These are phyloP conservation scores for Uromys caudimaculatus DNA, from an alignment of 2,797 vertebrate species.

Conservation along the genomic window DNA sequence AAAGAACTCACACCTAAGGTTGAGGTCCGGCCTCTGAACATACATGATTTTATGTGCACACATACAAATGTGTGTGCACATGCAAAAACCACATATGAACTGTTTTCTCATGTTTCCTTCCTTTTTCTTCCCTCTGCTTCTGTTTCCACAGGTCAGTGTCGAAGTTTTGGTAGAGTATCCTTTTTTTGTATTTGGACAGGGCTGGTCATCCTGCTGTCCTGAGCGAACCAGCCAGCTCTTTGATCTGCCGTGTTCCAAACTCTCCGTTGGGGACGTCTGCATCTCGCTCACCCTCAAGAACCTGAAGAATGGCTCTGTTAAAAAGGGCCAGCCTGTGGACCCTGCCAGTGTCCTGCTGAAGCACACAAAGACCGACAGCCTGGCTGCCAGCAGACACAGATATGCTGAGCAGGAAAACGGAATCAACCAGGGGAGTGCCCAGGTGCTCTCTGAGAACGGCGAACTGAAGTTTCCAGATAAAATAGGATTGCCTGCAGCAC, in stretches of 20 bases:
- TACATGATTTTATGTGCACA: not conserved
- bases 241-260: conserved; percentile 98
- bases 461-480: conserved; percentile 93
- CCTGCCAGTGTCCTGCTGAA: conserved; percentile 92
- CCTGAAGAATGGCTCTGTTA: conserved; percentile 97
- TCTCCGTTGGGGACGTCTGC: conserved; percentile 98
- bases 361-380: conserved; percentile 90
- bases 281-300: conserved; percentile 99
- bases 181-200: conserved; percentile 99
- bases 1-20: not conserved
- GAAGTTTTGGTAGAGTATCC: conserved; percentile 99
- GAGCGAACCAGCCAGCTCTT: conserved; percentile 98
- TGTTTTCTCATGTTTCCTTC: conserved; percentile 32
- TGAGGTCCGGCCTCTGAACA: not conserved
- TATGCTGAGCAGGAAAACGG: conserved; percentile 95
- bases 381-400: conserved; percentile 90
- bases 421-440: conserved; percentile 90
- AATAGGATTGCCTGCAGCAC: conserved; percentile 88
- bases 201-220: conserved; percentile 99
- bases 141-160: conserved; percentile 93
- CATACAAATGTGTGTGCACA: not conserved
- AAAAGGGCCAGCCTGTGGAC: conserved; percentile 94
- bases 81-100: not conserved
- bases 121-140: conserved; percentile 64
- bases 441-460: conserved; percentile 93